These are phyloP conservation scores for Mirounga angustirostris DNA, from an alignment of 2,113 vertebrate species.

Conservation along the genomic window DNA sequence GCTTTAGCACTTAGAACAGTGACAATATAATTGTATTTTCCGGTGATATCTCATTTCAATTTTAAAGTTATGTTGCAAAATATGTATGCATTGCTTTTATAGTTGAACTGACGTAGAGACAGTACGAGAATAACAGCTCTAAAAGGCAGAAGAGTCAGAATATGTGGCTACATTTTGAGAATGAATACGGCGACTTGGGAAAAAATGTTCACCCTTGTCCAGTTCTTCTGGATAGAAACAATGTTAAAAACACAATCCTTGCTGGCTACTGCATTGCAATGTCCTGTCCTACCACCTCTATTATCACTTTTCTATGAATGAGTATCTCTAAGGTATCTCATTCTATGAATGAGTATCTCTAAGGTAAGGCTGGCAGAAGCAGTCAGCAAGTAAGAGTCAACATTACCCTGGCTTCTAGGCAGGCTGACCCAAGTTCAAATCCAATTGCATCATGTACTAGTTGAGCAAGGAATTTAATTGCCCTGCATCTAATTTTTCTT, in stretches of 20 bases:
- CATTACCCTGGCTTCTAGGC: neutral
- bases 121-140: neutral
- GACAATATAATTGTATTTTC: neutral
- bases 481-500: neutral
- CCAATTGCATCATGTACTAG: neutral
- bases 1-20: neutral
- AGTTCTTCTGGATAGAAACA: neutral
- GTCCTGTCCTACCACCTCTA: neutral
- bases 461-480: slow-evolving; percentile 36
- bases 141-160: neutral
- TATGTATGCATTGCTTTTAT: neutral
- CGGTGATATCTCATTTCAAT: neutral
- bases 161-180: neutral
- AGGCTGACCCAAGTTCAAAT: neutral
- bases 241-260: neutral
- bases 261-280: neutral
- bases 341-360: neutral
- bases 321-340: neutral
- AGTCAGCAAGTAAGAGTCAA: neutral
- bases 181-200: neutral
- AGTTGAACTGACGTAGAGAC: neutral
- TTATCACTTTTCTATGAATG: neutral
- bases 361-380: neutral
- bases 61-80: neutral
- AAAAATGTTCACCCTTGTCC: neutral